Percentiles rank a stretch among this genome's conserved stretches.
Conservation (phyloP, 2,888 invertebrate genomes). For the Marronus borbonicus region DNA sequence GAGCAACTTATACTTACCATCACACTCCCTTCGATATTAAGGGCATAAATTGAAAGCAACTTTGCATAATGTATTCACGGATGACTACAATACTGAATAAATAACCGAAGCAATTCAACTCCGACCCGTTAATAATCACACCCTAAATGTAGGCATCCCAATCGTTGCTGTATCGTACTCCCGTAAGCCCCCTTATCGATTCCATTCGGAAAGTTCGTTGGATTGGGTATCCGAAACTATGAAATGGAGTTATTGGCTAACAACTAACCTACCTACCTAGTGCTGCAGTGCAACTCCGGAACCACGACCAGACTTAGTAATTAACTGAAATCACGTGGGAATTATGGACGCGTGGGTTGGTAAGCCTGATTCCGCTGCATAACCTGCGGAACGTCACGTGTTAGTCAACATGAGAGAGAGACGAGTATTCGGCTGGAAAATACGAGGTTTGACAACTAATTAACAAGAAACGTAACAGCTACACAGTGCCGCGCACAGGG, state of each 20-base stretch:
- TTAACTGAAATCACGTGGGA: constrained; percentile 65
- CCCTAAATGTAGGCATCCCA: constrained; percentile 15
- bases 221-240: constrained; percentile 53
- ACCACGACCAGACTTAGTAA: constrained; percentile 59
- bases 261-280: constrained; percentile 34
- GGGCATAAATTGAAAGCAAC: not conserved
- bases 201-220: constrained; percentile 50
- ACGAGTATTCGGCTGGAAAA: constrained; percentile 53
- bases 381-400: constrained; percentile 58
- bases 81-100: not conserved
- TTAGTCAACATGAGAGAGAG: constrained; percentile 52
- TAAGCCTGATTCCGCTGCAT: constrained; percentile 53
- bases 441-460: constrained; percentile 53
- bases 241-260: constrained; percentile 50
- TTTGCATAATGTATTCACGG: not conserved
- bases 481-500: constrained; percentile 2
- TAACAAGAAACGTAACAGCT: constrained; percentile 50
- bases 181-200: constrained; percentile 50
- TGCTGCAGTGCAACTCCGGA: constrained; percentile 33
- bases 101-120: constrained; percentile 11
- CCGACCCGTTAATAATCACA: constrained; percentile 20
- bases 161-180: constrained; percentile 7
- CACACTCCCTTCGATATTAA: not conserved
- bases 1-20: not conserved
- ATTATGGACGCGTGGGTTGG: constrained; percentile 60